These are phyloP conservation scores for Abrostola tripartita DNA, from an alignment of 2,888 invertebrate species.

Conservation along the genomic window DNA sequence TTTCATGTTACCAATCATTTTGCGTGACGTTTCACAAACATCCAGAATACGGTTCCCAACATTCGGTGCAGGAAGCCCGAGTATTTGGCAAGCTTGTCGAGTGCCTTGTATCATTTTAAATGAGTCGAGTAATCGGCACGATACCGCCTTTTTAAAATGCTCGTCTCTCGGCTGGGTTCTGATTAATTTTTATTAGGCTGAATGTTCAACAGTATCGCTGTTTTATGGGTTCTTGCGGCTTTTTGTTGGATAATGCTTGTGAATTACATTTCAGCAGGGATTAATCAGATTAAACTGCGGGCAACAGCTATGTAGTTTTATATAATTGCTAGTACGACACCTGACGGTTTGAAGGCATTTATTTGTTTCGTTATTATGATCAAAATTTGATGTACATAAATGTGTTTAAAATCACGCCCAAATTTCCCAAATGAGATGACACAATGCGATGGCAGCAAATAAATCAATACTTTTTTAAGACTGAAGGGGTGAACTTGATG, in stretches of 20 bases:
- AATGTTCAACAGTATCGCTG: constrained; percentile 40
- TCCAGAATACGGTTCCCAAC: constrained; percentile 57
- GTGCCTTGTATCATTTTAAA: constrained; percentile 84
- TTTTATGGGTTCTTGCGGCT: constrained; percentile 16
- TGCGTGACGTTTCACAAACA: constrained; percentile 19
- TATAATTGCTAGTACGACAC: constrained; percentile 2
- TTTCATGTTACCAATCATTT: constrained; percentile 36
- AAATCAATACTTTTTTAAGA: too few relatives aligned
- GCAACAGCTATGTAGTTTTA: too few relatives aligned
- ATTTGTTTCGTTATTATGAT: too few relatives aligned
- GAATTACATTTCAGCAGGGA: background rate
- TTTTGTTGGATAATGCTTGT: constrained; percentile 22
- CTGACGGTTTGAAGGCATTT: too few relatives aligned
- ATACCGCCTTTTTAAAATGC: constrained; percentile 67
- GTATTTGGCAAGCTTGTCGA: constrained; percentile 80
- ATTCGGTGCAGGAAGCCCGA: constrained; percentile 66
- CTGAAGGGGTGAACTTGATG: too few relatives aligned
- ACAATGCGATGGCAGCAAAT: too few relatives aligned
- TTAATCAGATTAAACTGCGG: background rate
- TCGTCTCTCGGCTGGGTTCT: constrained; percentile 33
- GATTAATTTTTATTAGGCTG: constrained; percentile 56
- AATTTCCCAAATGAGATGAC: too few relatives aligned
- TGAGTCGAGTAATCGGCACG: constrained; percentile 80
- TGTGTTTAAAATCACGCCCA: background rate
- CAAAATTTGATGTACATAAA: too few relatives aligned